Percentiles rank a stretch among this genome's conserved stretches.
These are phyloP conservation scores for Lacanobia oleracea DNA, from an alignment of 2,888 invertebrate species.

Conservation along the genomic window DNA sequence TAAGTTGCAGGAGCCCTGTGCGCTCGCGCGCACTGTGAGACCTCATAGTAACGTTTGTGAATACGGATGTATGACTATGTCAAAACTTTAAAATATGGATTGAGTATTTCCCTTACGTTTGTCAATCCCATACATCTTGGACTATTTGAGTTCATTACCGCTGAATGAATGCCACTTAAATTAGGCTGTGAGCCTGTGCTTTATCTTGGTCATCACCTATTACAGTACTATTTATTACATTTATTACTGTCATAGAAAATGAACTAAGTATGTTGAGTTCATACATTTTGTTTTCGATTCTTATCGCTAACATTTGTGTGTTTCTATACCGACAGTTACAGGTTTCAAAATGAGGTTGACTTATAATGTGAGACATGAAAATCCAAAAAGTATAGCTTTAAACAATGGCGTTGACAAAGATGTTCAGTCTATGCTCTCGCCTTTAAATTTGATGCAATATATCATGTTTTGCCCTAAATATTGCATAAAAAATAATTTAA, in stretches of 20 bases:
- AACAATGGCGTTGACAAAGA: background rate
- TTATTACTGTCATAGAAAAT: background rate
- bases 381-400: background rate
- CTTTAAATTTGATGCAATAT: conserved; percentile 11
- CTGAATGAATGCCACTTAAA: background rate
- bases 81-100: no score
- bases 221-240: background rate
- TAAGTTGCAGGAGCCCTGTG: no score
- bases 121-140: background rate
- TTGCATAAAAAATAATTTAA: background rate
- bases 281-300: background rate
- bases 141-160: background rate
- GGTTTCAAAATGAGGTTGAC: background rate
- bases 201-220: background rate
- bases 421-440: background rate
- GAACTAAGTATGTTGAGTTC: background rate
- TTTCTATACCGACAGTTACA: background rate
- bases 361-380: background rate
- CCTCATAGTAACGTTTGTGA: no score
- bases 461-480: conserved; percentile 12
- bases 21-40: no score
- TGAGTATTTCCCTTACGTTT: no score
- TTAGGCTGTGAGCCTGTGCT: background rate
- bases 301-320: background rate
- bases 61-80: no score